These are phyloP conservation scores for Holcopasites calliopsidis DNA, from an alignment of 1,140 invertebrate species.

Conservation along the genomic window DNA sequence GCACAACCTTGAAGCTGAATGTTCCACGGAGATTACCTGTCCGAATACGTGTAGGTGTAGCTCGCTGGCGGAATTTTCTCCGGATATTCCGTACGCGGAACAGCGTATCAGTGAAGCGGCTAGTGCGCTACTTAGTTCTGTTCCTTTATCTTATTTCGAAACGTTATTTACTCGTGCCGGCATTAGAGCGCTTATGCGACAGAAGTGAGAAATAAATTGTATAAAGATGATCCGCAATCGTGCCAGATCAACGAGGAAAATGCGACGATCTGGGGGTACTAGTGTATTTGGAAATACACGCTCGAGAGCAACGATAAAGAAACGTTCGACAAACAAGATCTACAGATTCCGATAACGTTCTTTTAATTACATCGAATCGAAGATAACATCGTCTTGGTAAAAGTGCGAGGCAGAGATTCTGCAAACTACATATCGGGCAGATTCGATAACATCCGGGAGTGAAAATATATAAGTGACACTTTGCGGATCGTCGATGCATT, in stretches of 20 bases:
- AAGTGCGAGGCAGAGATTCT: background rate
- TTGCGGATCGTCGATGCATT: background rate
- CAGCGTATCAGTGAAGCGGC: background rate
- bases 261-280: no score
- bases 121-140: conserved; percentile 37
- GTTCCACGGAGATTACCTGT: conserved; percentile 58
- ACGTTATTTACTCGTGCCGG: no score
- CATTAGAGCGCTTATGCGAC: no score
- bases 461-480: background rate
- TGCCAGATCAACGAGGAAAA: no score
- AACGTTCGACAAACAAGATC: background rate
- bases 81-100: background rate
- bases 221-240: no score
- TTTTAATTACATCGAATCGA: background rate
- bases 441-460: background rate
- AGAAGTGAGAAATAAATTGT: background rate
- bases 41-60: conserved; percentile 55
- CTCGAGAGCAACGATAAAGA: background rate
- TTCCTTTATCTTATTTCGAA: background rate
- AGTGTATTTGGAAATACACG: background rate
- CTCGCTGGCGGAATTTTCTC: conserved; percentile 36
- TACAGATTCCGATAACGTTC: background rate
- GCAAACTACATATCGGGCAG: background rate
- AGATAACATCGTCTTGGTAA: background rate
- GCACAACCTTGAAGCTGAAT: conserved; percentile 54